Evolutionary conservation across 92 coral and sea anemone genomes (phyloP), one percentile per base, ranked within the genome.

Genomic region (Anthopleura xanthogrammica): DNA sequence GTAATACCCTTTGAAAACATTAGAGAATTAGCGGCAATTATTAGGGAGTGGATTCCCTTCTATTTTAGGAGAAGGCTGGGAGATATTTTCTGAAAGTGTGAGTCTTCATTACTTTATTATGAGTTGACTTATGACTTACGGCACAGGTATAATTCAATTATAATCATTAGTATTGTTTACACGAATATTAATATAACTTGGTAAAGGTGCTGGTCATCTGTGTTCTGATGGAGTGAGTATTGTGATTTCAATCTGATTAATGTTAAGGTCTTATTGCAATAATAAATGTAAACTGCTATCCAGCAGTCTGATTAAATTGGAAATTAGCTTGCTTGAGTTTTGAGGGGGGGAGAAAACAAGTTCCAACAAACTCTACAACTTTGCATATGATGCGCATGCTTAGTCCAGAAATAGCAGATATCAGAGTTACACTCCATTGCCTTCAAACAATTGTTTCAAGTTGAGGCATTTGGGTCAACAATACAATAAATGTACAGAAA

Each of bases 241-340:
- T 1, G 89, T 89, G 70, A 90, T 90, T 90, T 90, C 93, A 83
- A 90, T 84, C 93, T 90, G 88, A 23, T 43, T 42, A 58, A 3
- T 36, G 88, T 90, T 82, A 90, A 90, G 77, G 93, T 72, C 12
- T 54, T 57, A 50, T 46, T 60, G 9, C 5, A 17, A 29, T 39
- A 40, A 8, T 62, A 46, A 29, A 14, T 14, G 19, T 52, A 80
- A 12, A 20, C 36, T 62, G 70, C 36, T 62, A 4, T 20, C 10
- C 11, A 13, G 54, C 23, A 41, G 78, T 7, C 17, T 68, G 74
- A 29, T 68, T 23, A 20, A 20, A 54, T 54, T 9, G 0, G 50
- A 46, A 46, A 46, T 46, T 46, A 2, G 5, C 9, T 46, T 46
- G 50, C 5, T 46, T 46, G 50, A 6, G 50, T 46, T 46, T 46